Conservation (phyloP, 2,113 vertebrate genomes). For the Anolis carolinensis region DNA sequence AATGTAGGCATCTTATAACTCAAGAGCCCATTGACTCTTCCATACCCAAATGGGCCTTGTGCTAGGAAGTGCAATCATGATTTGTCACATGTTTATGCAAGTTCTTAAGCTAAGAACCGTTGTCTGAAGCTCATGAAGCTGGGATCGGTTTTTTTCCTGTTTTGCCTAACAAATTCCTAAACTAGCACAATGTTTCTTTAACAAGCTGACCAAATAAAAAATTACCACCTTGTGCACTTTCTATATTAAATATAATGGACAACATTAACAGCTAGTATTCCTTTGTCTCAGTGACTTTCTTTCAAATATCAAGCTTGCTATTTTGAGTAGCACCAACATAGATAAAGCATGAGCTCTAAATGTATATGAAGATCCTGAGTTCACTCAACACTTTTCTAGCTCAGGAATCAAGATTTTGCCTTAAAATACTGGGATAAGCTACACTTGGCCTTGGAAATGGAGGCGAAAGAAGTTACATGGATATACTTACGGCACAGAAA, state of each 20-base stretch:
- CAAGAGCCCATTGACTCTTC: not conserved
- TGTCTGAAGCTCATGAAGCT: not conserved
- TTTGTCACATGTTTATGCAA: not conserved
- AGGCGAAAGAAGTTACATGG: not conserved
- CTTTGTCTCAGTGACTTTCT: conserved; percentile 35
- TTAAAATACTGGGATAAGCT: conserved; percentile 47
- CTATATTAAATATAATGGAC: conserved; percentile 31
- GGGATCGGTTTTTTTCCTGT: not conserved
- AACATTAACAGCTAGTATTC: conserved; percentile 10
- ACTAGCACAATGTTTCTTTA: not conserved
- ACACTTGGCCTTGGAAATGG: conserved; percentile 24
- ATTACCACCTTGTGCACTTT: conserved; percentile 12
- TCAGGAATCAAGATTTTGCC: conserved; percentile 35
- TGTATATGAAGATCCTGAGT: conserved; percentile 8
- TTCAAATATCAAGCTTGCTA: not conserved
- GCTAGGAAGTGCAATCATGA: not conserved
- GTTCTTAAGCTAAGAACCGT: not conserved
- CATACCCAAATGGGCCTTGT: not conserved
- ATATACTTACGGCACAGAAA: not conserved
- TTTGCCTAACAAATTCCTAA: not conserved
- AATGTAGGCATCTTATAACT: not conserved
- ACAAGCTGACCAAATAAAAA: not conserved
- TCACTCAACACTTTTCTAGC: not conserved
- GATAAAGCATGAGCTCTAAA: conserved; percentile 12
- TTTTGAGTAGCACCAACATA: rapidly evolving